Evolutionary conservation across 1,140 invertebrate species (phyloP).

Genomic region (Propsilocerus akamusi): DNA sequence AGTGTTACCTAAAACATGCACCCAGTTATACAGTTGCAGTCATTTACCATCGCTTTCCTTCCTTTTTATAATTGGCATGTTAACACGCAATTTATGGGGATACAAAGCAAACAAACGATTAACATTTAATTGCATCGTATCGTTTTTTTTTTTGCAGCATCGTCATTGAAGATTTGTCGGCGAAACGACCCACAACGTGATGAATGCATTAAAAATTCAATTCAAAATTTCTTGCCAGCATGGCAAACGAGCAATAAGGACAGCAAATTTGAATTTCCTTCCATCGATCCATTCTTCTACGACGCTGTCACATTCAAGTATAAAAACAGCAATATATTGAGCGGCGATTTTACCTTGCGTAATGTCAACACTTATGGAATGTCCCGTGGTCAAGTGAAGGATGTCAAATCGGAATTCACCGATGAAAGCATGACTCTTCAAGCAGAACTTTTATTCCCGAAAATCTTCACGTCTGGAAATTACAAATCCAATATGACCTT

Average conservation of each 20-base stretch:
- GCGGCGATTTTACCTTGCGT: conserved; percentile 15
- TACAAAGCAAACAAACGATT: too few species aligned
- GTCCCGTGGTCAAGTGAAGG: conserved; percentile 13
- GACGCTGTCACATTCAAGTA: conserved; percentile 20
- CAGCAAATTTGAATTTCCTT: conserved; percentile 17
- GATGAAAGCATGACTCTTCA: conserved; percentile 6
- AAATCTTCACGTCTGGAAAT: background rate
- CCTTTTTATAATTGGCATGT: too few species aligned
- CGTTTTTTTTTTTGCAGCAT: background rate
- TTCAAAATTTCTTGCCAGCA: conserved; percentile 12
- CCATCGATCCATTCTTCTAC: conserved; percentile 20
- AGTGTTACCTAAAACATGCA: too few species aligned
- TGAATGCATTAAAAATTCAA: conserved; percentile 17
- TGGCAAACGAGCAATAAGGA: conserved; percentile 13
- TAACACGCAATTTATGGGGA: too few species aligned
- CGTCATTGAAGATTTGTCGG: conserved; percentile 11
- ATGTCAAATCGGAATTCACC: conserved; percentile 15
- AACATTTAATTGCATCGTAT: too few species aligned
- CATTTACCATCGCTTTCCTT: too few species aligned
- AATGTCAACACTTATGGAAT: conserved; percentile 16
- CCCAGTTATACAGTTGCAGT: too few species aligned
- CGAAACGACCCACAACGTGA: conserved; percentile 14
- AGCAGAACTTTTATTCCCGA: background rate
- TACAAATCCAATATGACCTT: conserved; percentile 21
- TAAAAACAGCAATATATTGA: conserved; percentile 18